Evolutionary conservation across 2,113 vertebrate genomes (phyloP), one percentile per base, ranked within the genome.

Genomic region (Tringa solitaria): DNA sequence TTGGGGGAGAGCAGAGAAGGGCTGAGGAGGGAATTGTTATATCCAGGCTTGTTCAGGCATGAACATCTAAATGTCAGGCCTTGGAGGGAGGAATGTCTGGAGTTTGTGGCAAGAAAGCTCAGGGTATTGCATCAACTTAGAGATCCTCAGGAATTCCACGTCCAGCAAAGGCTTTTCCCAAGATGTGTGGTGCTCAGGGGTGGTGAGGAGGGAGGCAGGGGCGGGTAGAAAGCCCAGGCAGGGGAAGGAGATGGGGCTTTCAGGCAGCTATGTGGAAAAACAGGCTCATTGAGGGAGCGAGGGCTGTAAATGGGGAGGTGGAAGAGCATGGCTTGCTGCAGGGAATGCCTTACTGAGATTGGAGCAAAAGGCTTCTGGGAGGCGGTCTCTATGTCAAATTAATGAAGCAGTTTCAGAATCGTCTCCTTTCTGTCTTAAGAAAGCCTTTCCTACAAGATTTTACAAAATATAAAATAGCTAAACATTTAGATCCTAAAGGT

Each of bases 21-120:
- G 89, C 17, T 35, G 94, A 78, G 89, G 96, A 87, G 41, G 64
- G 77, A 69, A 45, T 84, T 67, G 91, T 84, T 96, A 14, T 94
- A 14, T 1, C 4, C 12, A 59, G 89, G 16, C 94, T 76, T 94
- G 89, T 82, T 84, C 77, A 82, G 91, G 87, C 95, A 91, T 24
- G 94, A 87, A n/a, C 18, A 9, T 45, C 86, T 82, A 41, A 97
- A 94, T 91, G 89, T 87, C 91, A 76, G 89, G 43, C 91, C 91
- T 93, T 51, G 91, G 74, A 93, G 95, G 73, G 68, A 91, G 75
- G 91, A 87, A 89, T 84, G 91, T 54, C 74, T 87, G 90, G 82
- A 89, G 89, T 60, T 87, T 57, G 77, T 93, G 89, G 91, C 83
- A 39, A 27, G 84, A 35, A 39, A 76, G 68, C 57, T 63, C 39